These are phyloP conservation scores for Eriocheir sinensis DNA, from an alignment of 1,140 invertebrate species.

Conservation along the genomic window DNA sequence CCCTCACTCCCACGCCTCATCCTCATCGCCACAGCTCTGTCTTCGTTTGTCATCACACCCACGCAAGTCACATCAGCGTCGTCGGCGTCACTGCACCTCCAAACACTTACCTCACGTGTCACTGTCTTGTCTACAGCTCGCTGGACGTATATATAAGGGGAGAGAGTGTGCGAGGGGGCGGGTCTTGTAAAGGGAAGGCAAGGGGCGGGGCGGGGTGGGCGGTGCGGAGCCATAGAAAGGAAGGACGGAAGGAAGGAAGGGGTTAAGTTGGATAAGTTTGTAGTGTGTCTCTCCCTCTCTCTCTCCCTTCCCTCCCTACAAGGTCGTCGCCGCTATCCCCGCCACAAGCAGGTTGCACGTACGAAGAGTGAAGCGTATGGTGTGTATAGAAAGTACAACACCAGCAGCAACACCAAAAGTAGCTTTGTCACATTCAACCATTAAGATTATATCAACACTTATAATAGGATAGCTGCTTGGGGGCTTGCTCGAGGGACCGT, in stretches of 20 bases:
- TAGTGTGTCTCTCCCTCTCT: no score
- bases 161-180: background rate
- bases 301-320: no score
- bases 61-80: background rate
- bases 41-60: background rate
- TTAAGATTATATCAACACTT: no score
- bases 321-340: no score
- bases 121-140: background rate
- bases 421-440: no score
- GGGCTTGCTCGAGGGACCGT: no score
- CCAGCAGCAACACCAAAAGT: no score
- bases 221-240: background rate
- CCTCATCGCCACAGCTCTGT: background rate
- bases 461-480: no score
- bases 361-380: no score
- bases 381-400: no score
- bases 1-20: background rate
- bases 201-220: background rate
- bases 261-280: background rate
- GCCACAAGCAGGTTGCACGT: no score
- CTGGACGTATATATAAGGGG: background rate
- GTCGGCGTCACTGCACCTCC: background rate
- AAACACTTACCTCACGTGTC: background rate
- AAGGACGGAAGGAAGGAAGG: background rate
- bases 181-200: background rate